Evolutionary conservation across 2,888 invertebrate species (phyloP), one percentile per base, ranked within the genome.

Genomic region (Amiota communis): DNA sequence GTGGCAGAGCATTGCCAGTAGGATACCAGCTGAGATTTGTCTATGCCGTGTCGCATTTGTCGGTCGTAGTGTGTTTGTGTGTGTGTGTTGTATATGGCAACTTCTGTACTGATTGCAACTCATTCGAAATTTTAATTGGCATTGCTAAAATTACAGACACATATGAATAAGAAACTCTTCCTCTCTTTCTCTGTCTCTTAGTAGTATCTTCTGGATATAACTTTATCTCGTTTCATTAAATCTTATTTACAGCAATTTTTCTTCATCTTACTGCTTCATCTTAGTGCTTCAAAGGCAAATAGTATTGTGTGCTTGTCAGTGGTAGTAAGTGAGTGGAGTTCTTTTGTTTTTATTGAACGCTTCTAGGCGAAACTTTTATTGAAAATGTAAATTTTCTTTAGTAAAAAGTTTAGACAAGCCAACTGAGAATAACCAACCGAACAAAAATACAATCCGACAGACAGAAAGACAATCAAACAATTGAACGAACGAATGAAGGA

Each of bases 121-220:
- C 85, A 82, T 86, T 81, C 83, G 76, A 84, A 86, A 86, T 86
- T 86, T 86, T 84, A 86, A 86, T 86, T 86, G 86, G 82, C 85
- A 86, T 85, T 86, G 86, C 78, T 78, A 80, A 84, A 85, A 80
- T 84, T 81, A 78, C 81, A 78, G 77, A 85, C 78, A 74, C 79
- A 76, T 36, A 36, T 36, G 36, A 6, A 36, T 36, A 6, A 36
- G 36, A 36, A 0, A 56, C 17, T 15, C 71, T 70, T 23, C 10
- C 68, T 57, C 13, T 13, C 63, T 15, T 71, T 71, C 72, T 77
- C 71, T 77, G 71, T n/a, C n/a, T n/a, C n/a, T n/a, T n/a, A n/a
- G 49, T 67, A 71, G 51, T 59, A 48, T 49, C 59, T 49, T 15
- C n/a, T 64, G 64, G 36, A 64, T 47, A 13, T 36, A 46, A 36